phyloP scores from a whole-genome alignment of 2,113 vertebrate genomes.

The Xerus inauris region DNA sequence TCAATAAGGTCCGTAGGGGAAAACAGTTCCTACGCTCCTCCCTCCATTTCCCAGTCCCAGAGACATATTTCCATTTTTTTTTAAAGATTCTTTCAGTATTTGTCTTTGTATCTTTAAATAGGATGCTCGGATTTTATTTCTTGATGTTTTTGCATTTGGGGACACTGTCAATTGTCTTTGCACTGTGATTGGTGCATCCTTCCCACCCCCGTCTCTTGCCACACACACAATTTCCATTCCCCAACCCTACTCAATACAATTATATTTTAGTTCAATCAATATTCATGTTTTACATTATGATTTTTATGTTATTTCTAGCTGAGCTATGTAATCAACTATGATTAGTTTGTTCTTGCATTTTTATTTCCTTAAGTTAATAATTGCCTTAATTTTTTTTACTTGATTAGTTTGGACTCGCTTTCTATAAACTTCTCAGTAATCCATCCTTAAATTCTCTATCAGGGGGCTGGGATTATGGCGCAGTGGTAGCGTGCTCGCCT shows the following conservation, averaged over 20 bases:
- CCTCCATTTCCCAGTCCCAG: neutral
- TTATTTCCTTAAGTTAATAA: neutral
- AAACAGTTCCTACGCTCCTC: neutral
- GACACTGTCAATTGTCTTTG: too few relatives aligned
- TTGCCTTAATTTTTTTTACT: neutral
- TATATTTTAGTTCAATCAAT: neutral
- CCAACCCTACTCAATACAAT: neutral
- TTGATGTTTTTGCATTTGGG: neutral
- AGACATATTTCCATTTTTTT: neutral
- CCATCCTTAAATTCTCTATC: neutral
- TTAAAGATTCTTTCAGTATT: neutral
- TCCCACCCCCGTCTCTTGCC: neutral
- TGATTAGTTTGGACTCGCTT: neutral
- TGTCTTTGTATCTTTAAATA: conserved; percentile 3
- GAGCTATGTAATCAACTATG: conserved; percentile 4
- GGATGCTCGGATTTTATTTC: neutral
- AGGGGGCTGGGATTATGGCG: too few relatives aligned
- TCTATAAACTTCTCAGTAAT: neutral
- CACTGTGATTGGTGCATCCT: too few relatives aligned
- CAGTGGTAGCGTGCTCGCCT: too few relatives aligned
- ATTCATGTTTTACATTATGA: neutral
- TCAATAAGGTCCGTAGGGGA: neutral
- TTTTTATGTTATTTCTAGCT: neutral
- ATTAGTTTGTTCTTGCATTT: neutral
- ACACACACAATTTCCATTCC: neutral